Conservation (phyloP, 2,113 vertebrate genomes). For the Plestiodon gilberti region DNA sequence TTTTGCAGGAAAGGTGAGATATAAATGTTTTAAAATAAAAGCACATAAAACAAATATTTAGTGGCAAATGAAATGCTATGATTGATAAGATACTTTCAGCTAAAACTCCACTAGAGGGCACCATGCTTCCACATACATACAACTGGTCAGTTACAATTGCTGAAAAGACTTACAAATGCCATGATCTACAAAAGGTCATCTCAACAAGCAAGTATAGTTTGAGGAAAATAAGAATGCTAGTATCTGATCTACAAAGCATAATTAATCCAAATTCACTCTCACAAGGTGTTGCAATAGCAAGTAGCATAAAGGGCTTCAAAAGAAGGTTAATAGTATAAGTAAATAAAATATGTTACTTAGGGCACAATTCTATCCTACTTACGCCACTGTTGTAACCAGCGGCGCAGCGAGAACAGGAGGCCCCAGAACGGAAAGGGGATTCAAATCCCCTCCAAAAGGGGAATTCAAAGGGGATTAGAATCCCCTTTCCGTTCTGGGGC, state of each 20-base stretch:
- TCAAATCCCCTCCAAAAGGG: no score
- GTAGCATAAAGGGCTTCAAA: neutral
- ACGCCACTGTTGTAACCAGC: no score
- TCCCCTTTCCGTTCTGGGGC: no score
- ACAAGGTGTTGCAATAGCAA: no score
- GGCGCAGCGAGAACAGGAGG: no score
- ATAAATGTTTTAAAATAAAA: no score
- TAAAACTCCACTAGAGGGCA: neutral
- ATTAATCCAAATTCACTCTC: neutral
- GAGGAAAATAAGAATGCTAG: neutral
- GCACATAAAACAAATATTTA: neutral
- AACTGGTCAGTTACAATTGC: neutral
- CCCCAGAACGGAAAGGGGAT: no score
- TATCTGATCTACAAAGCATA: neutral
- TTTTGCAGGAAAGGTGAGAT: no score
- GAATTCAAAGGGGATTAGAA: no score
- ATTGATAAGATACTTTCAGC: neutral
- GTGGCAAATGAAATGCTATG: neutral
- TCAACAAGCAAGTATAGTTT: neutral
- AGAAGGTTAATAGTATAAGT: neutral
- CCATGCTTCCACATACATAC: neutral
- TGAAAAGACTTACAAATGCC: neutral
- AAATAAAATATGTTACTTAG: no score
- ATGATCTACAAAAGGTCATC: neutral
- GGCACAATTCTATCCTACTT: no score